phyloP scores from a whole-genome alignment of 2,113 vertebrate species.

The Bubo blakistoni region DNA sequence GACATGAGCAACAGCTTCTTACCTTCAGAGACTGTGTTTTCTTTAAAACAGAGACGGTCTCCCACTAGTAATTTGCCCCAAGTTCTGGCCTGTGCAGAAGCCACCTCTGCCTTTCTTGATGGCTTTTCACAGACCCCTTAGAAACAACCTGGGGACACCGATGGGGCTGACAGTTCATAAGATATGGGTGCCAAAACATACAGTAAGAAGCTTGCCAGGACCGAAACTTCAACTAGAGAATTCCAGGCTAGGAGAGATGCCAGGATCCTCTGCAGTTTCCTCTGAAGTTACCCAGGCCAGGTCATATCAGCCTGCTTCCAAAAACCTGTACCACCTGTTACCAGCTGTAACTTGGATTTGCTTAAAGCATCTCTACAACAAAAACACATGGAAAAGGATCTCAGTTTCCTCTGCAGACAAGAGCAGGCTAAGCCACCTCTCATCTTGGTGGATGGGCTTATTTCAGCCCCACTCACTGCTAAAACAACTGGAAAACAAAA shows the following conservation, averaged over 20 bases:
- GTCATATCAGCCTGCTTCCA: background rate
- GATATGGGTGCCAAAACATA: background rate
- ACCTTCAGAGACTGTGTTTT: background rate
- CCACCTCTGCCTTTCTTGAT: background rate
- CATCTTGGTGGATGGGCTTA: background rate
- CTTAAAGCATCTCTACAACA: background rate
- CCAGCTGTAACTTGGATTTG: background rate
- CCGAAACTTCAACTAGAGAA: background rate
- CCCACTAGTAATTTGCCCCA: background rate
- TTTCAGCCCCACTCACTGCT: background rate
- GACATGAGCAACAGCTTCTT: background rate
- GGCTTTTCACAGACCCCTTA: background rate
- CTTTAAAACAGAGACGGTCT: background rate
- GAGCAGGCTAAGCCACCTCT: background rate
- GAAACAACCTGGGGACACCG: background rate
- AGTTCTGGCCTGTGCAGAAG: background rate
- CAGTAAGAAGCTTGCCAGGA: background rate
- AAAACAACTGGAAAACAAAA: background rate
- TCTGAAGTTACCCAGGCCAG: background rate
- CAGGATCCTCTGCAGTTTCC: background rate
- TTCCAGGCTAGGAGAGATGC: background rate
- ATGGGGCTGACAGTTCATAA: background rate
- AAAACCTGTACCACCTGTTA: background rate
- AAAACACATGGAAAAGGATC: background rate
- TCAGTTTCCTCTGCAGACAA: background rate